Percentiles rank a stretch among this genome's conserved stretches.
Evolutionary conservation across 2,113 vertebrate genomes (phyloP).

Genomic region (Tinamus guttatus): DNA sequence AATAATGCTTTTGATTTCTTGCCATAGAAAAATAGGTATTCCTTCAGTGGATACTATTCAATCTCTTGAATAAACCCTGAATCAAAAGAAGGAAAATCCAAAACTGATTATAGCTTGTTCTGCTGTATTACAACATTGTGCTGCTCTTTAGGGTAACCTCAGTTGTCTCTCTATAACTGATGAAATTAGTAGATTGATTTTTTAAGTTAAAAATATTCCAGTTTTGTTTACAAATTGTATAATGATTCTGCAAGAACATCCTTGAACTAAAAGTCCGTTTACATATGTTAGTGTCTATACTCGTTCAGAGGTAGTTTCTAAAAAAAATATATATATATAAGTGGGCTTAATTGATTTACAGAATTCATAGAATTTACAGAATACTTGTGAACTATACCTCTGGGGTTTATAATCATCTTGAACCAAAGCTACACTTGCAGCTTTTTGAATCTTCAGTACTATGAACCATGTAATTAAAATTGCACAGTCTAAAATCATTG

Average conservation of each 20-base stretch:
- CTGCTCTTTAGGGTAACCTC: background rate
- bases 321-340: background rate
- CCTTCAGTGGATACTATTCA: background rate
- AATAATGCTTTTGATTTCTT: background rate
- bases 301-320: background rate
- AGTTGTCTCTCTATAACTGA: background rate
- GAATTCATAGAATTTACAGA: background rate
- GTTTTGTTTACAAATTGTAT: background rate
- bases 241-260: rapidly evolving
- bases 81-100: background rate
- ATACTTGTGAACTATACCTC: background rate
- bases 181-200: background rate
- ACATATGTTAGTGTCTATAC: background rate
- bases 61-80: background rate
- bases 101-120: background rate
- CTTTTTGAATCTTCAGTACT: background rate
- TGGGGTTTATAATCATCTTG: background rate
- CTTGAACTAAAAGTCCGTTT: background rate
- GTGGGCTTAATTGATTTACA: background rate
- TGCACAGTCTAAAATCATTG: background rate
- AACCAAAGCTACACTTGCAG: background rate
- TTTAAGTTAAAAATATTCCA: background rate
- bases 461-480: background rate
- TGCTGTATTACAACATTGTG: background rate
- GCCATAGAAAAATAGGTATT: background rate